Evolutionary conservation across 2,888 invertebrate species (phyloP), one percentile per base, ranked within the genome.

Genomic region (Pseudanteris insignis): DNA sequence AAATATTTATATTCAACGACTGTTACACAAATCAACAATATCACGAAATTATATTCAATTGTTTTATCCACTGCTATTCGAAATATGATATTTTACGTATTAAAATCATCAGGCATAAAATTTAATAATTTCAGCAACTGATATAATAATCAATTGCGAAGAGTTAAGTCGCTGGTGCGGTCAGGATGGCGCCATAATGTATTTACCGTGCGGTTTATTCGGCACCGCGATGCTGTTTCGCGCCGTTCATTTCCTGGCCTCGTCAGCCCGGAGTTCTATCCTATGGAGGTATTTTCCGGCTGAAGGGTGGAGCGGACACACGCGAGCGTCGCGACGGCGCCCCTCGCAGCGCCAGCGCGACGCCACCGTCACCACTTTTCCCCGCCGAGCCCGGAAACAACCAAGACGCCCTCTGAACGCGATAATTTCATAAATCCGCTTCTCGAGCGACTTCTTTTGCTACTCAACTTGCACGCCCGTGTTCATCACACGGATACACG

Each of bases 281-380:
- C 38, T 37, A 37, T 13, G 14, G 50, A 29, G 36, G 21, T 40
- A 24, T 46, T 51, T 51, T 59, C 58, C 58, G 58, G 58, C 32
- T 15, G 46, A 29, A 33, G 32, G n/a, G n/a, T n/a, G n/a, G n/a
- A n/a, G n/a, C n/a, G n/a, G n/a, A n/a, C n/a, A n/a, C n/a, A 29
- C 14, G 28, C 43, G 38, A 10, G 50, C 50, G 58, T 59, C 59
- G 47, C 51, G 59, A 59, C 59, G 59, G 47, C 59, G 59, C 59
- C 46, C 58, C 44, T 13, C 40, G 34, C 13, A 44, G 14, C 37
- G 57, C 47, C 57, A 30, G 12, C 36, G 30, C 43, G 57, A 10
- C 55, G 55, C 46, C 54, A 32, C 28, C 29, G 24, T 33, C 25
- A 25, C 25, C 24, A 38, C 26, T n/a, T n/a, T n/a, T n/a, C n/a